phyloP scores from a whole-genome alignment of 2,797 vertebrate species.

The Bryconaethiops microstoma region DNA sequence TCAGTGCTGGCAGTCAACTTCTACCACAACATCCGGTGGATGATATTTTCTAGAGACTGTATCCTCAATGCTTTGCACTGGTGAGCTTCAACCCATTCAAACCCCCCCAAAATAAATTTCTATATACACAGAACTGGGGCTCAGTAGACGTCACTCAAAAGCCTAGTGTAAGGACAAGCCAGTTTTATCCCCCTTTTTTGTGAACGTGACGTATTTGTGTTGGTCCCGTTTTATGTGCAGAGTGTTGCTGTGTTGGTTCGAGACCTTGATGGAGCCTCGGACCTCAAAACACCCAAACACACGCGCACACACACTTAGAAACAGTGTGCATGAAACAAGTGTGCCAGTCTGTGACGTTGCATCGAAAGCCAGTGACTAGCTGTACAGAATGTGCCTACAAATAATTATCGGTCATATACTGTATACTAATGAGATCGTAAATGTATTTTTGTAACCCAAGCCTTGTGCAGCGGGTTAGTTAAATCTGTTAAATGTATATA shows the following conservation, averaged over 20 bases:
- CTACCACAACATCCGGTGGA: slow-evolving; percentile 30
- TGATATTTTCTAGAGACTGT: slow-evolving; percentile 45
- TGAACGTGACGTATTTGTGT: slow-evolving; percentile 48
- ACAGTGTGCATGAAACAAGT: slow-evolving; percentile 43
- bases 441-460: slow-evolving; percentile 37
- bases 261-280: slow-evolving; percentile 33
- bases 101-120: slow-evolving; percentile 45
- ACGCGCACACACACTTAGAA: slow-evolving; percentile 37
- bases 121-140: slow-evolving; percentile 58
- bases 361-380: slow-evolving; percentile 44
- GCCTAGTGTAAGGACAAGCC: slow-evolving; percentile 36
- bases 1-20: slow-evolving; percentile 28
- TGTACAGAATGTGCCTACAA: slow-evolving; percentile 49
- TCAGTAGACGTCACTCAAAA: slow-evolving; percentile 36
- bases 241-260: slow-evolving; percentile 34
- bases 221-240: slow-evolving; percentile 60
- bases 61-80: slow-evolving; percentile 47
- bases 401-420: slow-evolving; percentile 52
- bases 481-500: slow-evolving; percentile 53
- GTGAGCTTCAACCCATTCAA: slow-evolving; percentile 31
- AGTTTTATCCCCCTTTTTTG: slow-evolving; percentile 30
- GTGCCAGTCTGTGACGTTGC: slow-evolving; percentile 43
- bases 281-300: slow-evolving; percentile 42
- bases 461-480: slow-evolving; percentile 49
- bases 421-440: slow-evolving; percentile 58